Conservation (phyloP, 2,797 vertebrate species). For the Trachops cirrhosus region DNA sequence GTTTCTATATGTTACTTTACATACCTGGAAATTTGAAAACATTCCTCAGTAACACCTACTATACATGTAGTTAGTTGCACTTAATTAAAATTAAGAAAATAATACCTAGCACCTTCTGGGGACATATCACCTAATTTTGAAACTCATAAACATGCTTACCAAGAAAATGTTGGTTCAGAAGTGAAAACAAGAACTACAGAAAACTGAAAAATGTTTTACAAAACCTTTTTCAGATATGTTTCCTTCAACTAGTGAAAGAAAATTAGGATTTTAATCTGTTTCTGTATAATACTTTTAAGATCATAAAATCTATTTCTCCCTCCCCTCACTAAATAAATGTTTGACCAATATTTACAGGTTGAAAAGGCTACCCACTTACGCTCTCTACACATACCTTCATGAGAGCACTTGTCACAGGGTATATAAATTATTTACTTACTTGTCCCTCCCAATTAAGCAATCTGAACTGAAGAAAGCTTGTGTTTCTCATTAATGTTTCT, state of each 20-base stretch:
- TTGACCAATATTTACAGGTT: not conserved
- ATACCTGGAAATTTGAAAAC: not conserved
- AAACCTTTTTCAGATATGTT: not conserved
- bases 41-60: not conserved
- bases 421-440: slow-evolving; percentile 27
- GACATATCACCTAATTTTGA: not conserved
- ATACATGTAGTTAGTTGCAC: not conserved
- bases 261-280: not conserved
- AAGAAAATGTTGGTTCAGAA: not conserved
- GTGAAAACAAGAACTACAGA: not conserved
- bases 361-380: not conserved
- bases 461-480: not conserved
- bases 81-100: slow-evolving; percentile 27
- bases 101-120: not conserved
- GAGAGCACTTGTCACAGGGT: not conserved
- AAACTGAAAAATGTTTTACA: slow-evolving; percentile 2
- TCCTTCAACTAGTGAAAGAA: not conserved
- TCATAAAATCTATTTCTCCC: not conserved
- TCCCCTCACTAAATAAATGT: not conserved
- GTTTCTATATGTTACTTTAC: not conserved
- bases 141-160: not conserved
- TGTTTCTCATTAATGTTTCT: not conserved
- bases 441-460: not conserved
- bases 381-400: not conserved
- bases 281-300: not conserved